Conservation (phyloP, 2,113 vertebrate genomes). For the Neogale vison region DNA sequence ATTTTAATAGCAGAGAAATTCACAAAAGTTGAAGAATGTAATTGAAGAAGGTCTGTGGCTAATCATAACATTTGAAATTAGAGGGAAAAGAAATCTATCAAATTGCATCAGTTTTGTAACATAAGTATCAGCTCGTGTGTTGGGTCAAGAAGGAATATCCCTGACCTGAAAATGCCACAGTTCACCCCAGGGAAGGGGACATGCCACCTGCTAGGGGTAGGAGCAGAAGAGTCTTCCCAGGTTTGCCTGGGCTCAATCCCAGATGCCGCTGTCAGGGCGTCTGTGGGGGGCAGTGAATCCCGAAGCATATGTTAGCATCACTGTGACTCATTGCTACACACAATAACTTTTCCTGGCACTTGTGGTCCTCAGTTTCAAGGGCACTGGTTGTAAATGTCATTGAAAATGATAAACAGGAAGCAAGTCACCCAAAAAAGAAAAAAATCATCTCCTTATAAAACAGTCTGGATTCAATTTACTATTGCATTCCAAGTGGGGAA, state of each 20-base stretch:
- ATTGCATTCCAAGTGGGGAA: neutral
- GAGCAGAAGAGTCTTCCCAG: neutral
- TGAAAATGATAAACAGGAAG: slow-evolving; percentile 67
- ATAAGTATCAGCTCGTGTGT: neutral
- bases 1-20: slow-evolving; percentile 29
- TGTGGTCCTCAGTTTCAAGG: slow-evolving; percentile 52
- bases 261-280: slow-evolving; percentile 32
- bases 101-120: neutral
- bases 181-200: neutral
- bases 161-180: slow-evolving; percentile 4
- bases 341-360: slow-evolving; percentile 44
- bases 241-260: slow-evolving; percentile 22
- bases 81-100: neutral
- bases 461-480: slow-evolving; percentile 49
- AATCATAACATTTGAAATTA: neutral
- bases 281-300: slow-evolving; percentile 48
- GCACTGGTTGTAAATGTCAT: slow-evolving; percentile 72
- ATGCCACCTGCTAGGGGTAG: neutral
- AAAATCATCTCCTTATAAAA: slow-evolving; percentile 50
- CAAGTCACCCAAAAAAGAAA: slow-evolving; percentile 19
- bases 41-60: neutral
- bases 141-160: slow-evolving; percentile 23
- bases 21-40: neutral
- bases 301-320: slow-evolving; percentile 51
- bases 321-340: slow-evolving; percentile 56